phyloP scores from a whole-genome alignment of 2,888 invertebrate species.

The Perdita meconis region DNA sequence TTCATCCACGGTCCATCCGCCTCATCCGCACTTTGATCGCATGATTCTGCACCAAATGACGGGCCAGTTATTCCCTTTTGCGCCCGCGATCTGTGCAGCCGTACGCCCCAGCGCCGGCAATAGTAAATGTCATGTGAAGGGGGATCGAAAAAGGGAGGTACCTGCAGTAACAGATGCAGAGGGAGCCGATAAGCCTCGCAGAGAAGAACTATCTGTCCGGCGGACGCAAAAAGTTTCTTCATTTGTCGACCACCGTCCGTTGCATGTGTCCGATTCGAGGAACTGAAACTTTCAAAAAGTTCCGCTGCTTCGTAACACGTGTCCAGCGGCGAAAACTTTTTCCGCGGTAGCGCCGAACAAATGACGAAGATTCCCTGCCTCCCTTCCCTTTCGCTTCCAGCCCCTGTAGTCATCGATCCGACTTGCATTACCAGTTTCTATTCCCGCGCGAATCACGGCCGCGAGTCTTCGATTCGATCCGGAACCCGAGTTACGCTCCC shows the following conservation, averaged over 20 bases:
- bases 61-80: neutral
- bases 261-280: slow-evolving; percentile 31
- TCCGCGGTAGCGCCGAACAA: slow-evolving; percentile 16
- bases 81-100: neutral
- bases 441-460: slow-evolving; percentile 37
- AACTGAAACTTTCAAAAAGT: slow-evolving; percentile 52
- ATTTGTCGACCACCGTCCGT: slow-evolving; percentile 54
- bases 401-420: slow-evolving; percentile 52
- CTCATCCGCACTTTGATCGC: neutral
- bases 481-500: slow-evolving; percentile 21
- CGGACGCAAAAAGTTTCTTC: slow-evolving; percentile 66
- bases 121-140: slow-evolving; percentile 12
- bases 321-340: slow-evolving; percentile 54
- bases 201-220: slow-evolving; percentile 23
- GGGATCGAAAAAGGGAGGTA: neutral
- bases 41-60: neutral
- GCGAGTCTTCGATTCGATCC: slow-evolving; percentile 43
- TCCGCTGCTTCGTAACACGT: slow-evolving; percentile 49
- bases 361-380: slow-evolving; percentile 47
- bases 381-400: no score
- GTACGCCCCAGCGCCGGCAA: no score
- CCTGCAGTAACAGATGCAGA: slow-evolving; percentile 24
- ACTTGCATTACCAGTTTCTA: slow-evolving; percentile 15
- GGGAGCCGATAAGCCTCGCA: slow-evolving; percentile 13
- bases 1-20: no score